These are phyloP conservation scores for Zaprionus camerounensis DNA, from an alignment of 1,140 invertebrate genomes.

Conservation along the genomic window DNA sequence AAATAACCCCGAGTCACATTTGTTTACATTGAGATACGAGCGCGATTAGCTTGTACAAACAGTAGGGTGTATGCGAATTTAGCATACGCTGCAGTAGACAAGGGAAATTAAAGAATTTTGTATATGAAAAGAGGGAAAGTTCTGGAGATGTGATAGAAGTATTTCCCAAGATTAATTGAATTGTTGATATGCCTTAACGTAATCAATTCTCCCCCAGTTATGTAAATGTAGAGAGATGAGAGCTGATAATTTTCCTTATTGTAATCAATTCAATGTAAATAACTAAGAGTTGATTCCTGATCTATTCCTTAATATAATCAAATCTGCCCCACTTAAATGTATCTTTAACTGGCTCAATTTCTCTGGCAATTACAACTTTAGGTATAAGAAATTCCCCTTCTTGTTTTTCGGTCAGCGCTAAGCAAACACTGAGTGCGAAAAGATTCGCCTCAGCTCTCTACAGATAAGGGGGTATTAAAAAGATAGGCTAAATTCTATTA, in stretches of 20 bases:
- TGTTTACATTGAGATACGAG: conserved; percentile 6
- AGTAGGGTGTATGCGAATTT: not conserved
- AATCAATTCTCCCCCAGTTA: not conserved
- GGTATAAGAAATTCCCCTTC: not conserved
- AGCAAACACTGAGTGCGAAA: not conserved
- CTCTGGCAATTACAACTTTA: not conserved
- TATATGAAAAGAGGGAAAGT: not conserved
- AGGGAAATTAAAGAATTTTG: not conserved
- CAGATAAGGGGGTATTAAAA: conserved; percentile 15
- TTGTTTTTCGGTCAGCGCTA: not conserved
- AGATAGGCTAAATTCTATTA: conserved; percentile 30
- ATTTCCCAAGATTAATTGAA: not conserved
- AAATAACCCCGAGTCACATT: conserved; percentile 6
- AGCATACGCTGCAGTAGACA: not conserved
- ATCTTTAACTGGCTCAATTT: too few species aligned
- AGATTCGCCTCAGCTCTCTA: not conserved
- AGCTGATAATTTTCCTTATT: not conserved
- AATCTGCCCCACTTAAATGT: not conserved
- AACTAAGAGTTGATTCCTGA: too few species aligned
- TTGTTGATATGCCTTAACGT: not conserved
- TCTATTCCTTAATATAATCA: not conserved
- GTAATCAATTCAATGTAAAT: not conserved
- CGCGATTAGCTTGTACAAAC: not conserved
- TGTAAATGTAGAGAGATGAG: too few species aligned
- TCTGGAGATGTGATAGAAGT: not conserved